Base-by-base conservation (phyloP, 1,140 invertebrate genomes). In the Subanguina moxae region DNA sequence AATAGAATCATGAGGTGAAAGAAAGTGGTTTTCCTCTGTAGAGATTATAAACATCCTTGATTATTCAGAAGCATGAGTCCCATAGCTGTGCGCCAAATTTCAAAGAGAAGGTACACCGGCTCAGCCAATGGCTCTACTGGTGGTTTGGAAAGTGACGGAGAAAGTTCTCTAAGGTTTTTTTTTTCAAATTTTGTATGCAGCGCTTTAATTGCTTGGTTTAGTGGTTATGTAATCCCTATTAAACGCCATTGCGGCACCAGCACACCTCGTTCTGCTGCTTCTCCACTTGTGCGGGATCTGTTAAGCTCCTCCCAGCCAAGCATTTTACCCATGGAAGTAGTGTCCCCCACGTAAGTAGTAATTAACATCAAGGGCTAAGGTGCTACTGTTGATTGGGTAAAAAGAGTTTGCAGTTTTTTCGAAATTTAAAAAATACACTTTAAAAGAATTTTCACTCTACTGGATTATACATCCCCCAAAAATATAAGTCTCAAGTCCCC, bases 81-180 rank as follows among this genome's bases (percentile, higher is more conserved):
- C 13, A 75, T 75, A 25, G 70, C 76, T n/a, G 72, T 75, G 15
- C 76, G 75, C 15, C 74, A 75, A 62, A 65, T 75, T 38, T 76
- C 74, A 27, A 75, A 75, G 62, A 23, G 74, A 59, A 63, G 74
- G n/a, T 75, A 75, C 59, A 75, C 74, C 19, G 64, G 46, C 19
- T 66, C 74, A 1, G 73, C 74, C 23, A 75, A 65, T 65, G 71
- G 45, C 21, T 74, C 72, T 23, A 38, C 32, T 5, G 32, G 32
- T 38, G 73, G 73, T 19, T 42, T 77, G 19, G 76, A 75, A 43
- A 78, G 76, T 43, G 74, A 75, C 45, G 52, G 38, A 28, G 74
- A 75, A 58, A 61, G 66, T 43, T 73, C 76, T 8, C 61, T 62
- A 42, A 77, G 43, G 68, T 78, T 21, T 32, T 21, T 43, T 21